Evolutionary conservation across 2,888 invertebrate genomes (phyloP).

Genomic region (Epinotia bilunana): DNA sequence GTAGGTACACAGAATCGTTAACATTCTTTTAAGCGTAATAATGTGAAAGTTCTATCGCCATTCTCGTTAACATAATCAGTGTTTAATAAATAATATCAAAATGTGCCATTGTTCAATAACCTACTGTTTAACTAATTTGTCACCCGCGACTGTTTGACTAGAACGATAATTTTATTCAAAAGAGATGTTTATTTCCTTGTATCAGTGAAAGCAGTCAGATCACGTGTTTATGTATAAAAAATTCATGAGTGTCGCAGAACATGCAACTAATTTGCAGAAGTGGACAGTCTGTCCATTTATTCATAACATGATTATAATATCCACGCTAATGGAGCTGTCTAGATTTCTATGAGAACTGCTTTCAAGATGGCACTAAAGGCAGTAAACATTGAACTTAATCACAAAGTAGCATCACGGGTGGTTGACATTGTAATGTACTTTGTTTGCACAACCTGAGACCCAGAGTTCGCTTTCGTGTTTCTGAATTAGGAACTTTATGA

Average conservation of each 20-base stretch:
- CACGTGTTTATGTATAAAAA: slow-evolving; percentile 28
- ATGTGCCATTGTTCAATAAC: slow-evolving; percentile 11
- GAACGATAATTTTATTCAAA: slow-evolving; percentile 24
- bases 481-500: no score
- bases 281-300: slow-evolving; percentile 5
- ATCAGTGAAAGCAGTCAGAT: slow-evolving; percentile 40
- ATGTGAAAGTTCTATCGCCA: no score
- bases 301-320: slow-evolving; percentile 16
- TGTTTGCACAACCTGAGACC: no score
- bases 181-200: slow-evolving; percentile 17
- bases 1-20: no score
- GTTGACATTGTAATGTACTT: no score
- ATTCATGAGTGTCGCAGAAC: slow-evolving; percentile 25
- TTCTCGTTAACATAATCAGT: no score
- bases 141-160: neutral
- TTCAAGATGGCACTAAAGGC: neutral
- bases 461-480: no score
- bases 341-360: neutral
- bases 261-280: slow-evolving; percentile 18
- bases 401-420: neutral
- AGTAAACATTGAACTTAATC: neutral
- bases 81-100: neutral
- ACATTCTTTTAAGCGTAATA: no score
- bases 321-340: neutral
- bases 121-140: slow-evolving; percentile 5